These are phyloP conservation scores for Corella eumyota DNA, from an alignment of 23 tunicate genomes.

Conservation along the genomic window DNA sequence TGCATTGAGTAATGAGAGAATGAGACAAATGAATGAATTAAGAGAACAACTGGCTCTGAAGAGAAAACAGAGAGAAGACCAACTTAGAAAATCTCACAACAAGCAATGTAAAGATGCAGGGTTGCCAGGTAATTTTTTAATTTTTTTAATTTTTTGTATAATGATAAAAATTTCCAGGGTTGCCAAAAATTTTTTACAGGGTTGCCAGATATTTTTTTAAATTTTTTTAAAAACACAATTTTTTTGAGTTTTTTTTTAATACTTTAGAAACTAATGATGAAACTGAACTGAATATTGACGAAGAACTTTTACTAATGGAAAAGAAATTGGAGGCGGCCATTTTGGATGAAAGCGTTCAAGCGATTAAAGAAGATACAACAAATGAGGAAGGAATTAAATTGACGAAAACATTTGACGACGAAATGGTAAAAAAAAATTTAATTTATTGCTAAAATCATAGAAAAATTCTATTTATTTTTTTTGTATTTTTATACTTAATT, in stretches of 20 bases:
- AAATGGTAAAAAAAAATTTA: constrained; percentile 27
- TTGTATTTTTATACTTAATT: no score
- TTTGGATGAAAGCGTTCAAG: constrained; percentile 44
- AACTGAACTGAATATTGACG: constrained; percentile 7
- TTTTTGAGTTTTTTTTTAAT: no score
- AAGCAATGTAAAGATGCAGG: constrained; percentile 62
- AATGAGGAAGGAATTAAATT: constrained; percentile 53
- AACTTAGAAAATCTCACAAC: constrained; percentile 32
- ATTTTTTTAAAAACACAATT: no score
- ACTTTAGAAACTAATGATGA: no score
- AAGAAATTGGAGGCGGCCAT: constrained; percentile 78
- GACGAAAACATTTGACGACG: constrained; percentile 73
- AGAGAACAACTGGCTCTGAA: constrained; percentile 75
- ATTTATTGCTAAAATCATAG: neutral
- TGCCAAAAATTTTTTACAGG: no score
- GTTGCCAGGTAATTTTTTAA: constrained; percentile 36
- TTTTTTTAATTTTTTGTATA: neutral
- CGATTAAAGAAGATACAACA: constrained; percentile 39
- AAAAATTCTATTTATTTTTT: no score
- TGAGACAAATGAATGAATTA: constrained; percentile 76
- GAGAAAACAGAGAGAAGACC: constrained; percentile 45
- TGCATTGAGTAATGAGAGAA: constrained; percentile 56
- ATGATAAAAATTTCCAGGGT: no score
- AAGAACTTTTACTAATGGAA: constrained; percentile 52
- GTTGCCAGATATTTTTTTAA: no score